phyloP scores from a whole-genome alignment of 2,888 invertebrate genomes.

The Cosmopolites sordidus region DNA sequence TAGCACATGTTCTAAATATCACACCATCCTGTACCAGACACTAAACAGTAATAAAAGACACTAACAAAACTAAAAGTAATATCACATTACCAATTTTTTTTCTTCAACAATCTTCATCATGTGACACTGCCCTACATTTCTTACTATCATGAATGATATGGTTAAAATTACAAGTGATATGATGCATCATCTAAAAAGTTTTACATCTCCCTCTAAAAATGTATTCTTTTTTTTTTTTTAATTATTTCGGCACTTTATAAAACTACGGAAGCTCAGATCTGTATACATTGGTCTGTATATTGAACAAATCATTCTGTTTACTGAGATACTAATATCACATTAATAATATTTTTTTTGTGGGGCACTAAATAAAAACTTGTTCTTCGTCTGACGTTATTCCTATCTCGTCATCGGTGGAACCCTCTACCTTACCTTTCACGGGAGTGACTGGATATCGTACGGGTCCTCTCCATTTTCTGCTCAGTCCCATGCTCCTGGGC shows the following conservation, averaged over 20 bases:
- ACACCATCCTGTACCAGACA: too few species aligned
- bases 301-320: conserved; percentile 1
- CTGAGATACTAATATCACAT: conserved; percentile 18
- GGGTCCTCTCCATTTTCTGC: conserved; percentile 60
- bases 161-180: conserved; percentile 7
- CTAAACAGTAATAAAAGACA: not conserved
- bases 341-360: not conserved
- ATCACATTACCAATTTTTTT: not conserved
- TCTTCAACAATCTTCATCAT: not conserved
- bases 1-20: too few species aligned
- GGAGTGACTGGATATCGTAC: conserved; percentile 64
- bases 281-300: conserved; percentile 16
- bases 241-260: conserved; percentile 12
- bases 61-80: conserved; percentile 1
- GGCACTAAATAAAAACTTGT: conserved; percentile 58
- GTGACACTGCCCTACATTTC: not conserved
- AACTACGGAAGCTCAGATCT: conserved; percentile 18
- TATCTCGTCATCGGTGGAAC: conserved; percentile 24
- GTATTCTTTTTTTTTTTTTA: conserved; percentile 1
- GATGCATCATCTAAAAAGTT: too few species aligned
- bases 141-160: conserved; percentile 3
- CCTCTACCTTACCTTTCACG: conserved; percentile 50
- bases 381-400: conserved; percentile 56
- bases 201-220: not conserved
- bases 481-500: conserved; percentile 57